These are phyloP conservation scores for Microtus oregoni DNA, from an alignment of 2,113 vertebrate genomes.

Conservation along the genomic window DNA sequence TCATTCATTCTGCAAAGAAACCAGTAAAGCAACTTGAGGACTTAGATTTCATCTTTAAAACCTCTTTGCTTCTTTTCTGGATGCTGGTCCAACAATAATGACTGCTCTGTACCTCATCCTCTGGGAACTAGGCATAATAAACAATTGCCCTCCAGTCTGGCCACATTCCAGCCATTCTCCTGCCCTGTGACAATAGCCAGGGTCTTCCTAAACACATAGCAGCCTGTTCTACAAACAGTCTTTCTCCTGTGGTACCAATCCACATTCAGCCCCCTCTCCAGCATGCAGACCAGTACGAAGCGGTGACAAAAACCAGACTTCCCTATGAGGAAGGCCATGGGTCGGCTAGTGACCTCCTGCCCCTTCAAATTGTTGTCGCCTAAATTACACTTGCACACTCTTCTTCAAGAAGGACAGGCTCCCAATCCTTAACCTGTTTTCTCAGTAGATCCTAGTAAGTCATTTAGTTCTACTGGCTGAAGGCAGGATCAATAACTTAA, in stretches of 20 bases:
- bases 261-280: not conserved
- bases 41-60: constrained; percentile 30
- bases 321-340: not conserved
- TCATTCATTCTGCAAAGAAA: not conserved
- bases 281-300: not conserved
- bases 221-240: not conserved
- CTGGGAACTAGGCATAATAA: constrained; percentile 53
- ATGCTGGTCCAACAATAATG: constrained; percentile 45
- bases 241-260: not conserved
- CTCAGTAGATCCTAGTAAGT: not conserved
- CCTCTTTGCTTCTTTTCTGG: constrained; percentile 42
- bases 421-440: not conserved
- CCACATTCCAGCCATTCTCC: constrained; percentile 12
- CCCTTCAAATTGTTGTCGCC: not conserved
- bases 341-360: not conserved
- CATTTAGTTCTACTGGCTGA: not conserved
- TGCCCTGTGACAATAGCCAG: not conserved
- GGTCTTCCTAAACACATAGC: not conserved
- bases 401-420: not conserved
- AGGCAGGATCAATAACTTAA: not conserved
- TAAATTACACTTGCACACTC: not conserved
- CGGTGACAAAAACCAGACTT: not conserved
- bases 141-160: constrained; percentile 36
- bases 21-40: not conserved
- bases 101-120: constrained; percentile 42